Percentiles rank a stretch among this genome's conserved stretches.
Evolutionary conservation across 2,797 vertebrate genomes (phyloP).

Genomic region (Pitangus sulphuratus): DNA sequence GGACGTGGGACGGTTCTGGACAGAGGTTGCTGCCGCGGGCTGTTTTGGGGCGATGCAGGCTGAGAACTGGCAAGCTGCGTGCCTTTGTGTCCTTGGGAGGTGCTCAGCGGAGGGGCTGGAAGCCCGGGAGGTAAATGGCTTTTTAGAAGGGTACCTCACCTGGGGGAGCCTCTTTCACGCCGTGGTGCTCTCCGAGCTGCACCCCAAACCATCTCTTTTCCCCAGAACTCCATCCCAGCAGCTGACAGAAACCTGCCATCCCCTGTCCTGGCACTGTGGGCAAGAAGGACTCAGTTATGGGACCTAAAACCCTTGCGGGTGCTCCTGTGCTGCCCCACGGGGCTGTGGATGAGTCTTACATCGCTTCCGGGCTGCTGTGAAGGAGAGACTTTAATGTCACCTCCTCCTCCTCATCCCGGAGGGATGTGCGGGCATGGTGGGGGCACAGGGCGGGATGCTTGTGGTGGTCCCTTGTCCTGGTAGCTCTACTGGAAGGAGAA

Average conservation of each 20-base stretch:
- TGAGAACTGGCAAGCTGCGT: not conserved
- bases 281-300: not conserved
- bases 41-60: not conserved
- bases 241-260: not conserved
- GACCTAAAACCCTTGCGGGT: fast-evolving
- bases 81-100: not conserved
- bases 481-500: not conserved
- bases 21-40: not conserved
- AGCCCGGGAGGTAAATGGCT: not conserved
- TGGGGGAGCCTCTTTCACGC: fast-evolving
- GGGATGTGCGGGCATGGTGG: fast-evolving
- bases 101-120: not conserved
- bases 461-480: not conserved
- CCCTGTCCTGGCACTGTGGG: not conserved
- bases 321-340: not conserved
- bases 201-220: not conserved
- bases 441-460: not conserved
- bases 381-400: not conserved
- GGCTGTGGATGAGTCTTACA: not conserved
- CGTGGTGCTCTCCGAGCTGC: fast-evolving
- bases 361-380: not conserved
- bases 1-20: not conserved
- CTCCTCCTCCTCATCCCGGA: not conserved
- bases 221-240: not conserved
- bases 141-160: not conserved